Conservation (phyloP, 2,113 vertebrate genomes). For the Mungos mungo region DNA sequence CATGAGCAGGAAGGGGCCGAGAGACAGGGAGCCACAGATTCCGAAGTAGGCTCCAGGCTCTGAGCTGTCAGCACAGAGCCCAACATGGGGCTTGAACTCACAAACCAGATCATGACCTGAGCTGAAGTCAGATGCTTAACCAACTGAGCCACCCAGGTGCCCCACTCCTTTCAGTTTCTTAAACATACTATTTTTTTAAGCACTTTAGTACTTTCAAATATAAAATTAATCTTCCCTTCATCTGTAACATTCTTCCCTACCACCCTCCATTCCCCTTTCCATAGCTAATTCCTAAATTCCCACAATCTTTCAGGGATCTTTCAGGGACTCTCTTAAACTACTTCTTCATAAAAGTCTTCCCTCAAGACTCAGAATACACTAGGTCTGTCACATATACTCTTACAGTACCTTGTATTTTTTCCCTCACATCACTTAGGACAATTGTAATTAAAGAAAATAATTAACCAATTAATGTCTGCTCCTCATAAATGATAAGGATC, state of each 20-base stretch:
- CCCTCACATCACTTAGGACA: neutral
- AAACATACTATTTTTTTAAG: neutral
- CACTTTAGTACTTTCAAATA: neutral
- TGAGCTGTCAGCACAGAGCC: too few species aligned
- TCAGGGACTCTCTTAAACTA: neutral
- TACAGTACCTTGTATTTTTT: neutral
- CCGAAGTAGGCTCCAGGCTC: too few species aligned
- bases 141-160: too few species aligned
- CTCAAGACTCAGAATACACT: neutral
- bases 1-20: too few species aligned
- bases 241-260: neutral
- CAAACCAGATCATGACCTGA: too few species aligned
- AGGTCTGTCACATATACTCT: neutral
- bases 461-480: neutral
- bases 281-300: neutral
- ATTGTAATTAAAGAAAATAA: conserved; percentile 14
- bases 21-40: too few species aligned
- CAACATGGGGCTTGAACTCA: too few species aligned
- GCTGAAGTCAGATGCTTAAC: too few species aligned
- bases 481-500: neutral
- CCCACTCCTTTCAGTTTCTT: neutral
- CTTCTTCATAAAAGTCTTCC: neutral
- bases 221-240: neutral
- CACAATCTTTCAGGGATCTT: neutral
- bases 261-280: neutral